These are phyloP conservation scores for Paralvinella palmiformis DNA, from an alignment of 1,140 invertebrate species.

Conservation along the genomic window DNA sequence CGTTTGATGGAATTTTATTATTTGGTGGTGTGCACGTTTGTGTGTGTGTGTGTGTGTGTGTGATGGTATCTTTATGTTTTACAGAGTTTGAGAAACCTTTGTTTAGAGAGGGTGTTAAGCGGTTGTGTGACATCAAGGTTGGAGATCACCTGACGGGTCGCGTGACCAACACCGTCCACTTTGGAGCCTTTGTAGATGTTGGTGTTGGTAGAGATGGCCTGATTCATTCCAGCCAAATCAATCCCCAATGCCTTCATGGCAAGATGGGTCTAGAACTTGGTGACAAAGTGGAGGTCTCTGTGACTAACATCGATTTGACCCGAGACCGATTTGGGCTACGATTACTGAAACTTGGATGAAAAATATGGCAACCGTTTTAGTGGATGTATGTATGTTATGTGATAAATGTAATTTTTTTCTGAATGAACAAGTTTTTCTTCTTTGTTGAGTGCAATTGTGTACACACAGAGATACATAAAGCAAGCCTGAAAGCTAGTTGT, in stretches of 20 bases:
- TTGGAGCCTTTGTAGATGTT: slow-evolving; percentile 85
- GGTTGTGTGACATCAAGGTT: slow-evolving; percentile 57
- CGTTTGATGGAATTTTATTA: too few relatives aligned
- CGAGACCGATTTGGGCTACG: slow-evolving; percentile 54
- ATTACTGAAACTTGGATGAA: too few relatives aligned
- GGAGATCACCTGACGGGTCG: slow-evolving; percentile 56
- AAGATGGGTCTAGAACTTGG: slow-evolving; percentile 61
- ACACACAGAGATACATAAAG: too few relatives aligned
- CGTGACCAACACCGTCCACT: slow-evolving; percentile 71
- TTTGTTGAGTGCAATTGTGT: too few relatives aligned
- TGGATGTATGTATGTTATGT: too few relatives aligned
- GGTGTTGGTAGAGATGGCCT: slow-evolving; percentile 72
- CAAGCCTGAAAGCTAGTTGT: too few relatives aligned
- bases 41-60: too few relatives aligned
- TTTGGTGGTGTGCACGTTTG: too few relatives aligned
- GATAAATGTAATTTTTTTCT: too few relatives aligned
- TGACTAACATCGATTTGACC: slow-evolving; percentile 55
- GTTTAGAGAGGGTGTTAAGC: slow-evolving; percentile 61
- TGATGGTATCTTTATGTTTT: too few relatives aligned
- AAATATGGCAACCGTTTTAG: too few relatives aligned
- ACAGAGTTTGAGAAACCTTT: slow-evolving; percentile 60
- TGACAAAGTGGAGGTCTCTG: slow-evolving; percentile 61
- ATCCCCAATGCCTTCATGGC: slow-evolving; percentile 2
- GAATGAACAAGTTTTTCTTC: too few relatives aligned
- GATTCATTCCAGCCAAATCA: slow-evolving; percentile 57